A percentile compares a stretch with the other conserved stretches of the same genome.
Evolutionary conservation across 2,888 invertebrate species (phyloP).

Genomic region (Morpho helenor): DNA sequence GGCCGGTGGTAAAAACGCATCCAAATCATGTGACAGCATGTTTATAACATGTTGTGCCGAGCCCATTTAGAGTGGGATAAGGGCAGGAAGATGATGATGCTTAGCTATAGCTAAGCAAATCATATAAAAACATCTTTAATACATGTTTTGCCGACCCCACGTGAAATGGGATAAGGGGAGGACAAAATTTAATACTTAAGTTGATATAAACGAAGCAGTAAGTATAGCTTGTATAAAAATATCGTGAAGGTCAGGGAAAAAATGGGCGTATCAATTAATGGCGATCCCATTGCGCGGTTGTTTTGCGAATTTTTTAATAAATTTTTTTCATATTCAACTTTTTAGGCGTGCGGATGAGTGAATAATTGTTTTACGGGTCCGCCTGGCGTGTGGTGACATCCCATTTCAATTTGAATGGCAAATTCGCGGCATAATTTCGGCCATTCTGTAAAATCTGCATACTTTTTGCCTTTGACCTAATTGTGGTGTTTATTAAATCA

Average conservation of each 20-base stretch:
- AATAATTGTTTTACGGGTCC: constrained; percentile 47
- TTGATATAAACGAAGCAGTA: too few relatives aligned
- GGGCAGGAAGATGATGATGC: too few relatives aligned
- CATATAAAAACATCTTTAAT: too few relatives aligned
- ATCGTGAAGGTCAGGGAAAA: constrained; percentile 7
- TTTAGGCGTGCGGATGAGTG: constrained; percentile 41
- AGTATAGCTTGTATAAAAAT: neutral
- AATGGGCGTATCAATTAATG: constrained; percentile 9
- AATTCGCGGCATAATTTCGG: constrained; percentile 47
- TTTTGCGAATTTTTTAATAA: constrained; percentile 19
- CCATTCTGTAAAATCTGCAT: constrained; percentile 42
- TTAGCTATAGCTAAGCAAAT: too few relatives aligned
- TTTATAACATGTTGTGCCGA: too few relatives aligned
- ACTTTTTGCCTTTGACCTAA: constrained; percentile 36
- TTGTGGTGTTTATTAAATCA: constrained; percentile 29
- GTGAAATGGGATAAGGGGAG: too few relatives aligned
- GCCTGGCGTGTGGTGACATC: constrained; percentile 38
- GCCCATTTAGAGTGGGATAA: too few relatives aligned
- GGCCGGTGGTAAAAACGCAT: too few relatives aligned
- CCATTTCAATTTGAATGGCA: constrained; percentile 50
- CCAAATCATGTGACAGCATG: too few relatives aligned
- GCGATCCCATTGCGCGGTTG: constrained; percentile 12
- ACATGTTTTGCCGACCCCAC: too few relatives aligned
- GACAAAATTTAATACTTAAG: too few relatives aligned
- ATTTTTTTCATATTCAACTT: constrained; percentile 29